phyloP scores from a whole-genome alignment of 2,888 invertebrate genomes.

The Dendrolimus houi region DNA sequence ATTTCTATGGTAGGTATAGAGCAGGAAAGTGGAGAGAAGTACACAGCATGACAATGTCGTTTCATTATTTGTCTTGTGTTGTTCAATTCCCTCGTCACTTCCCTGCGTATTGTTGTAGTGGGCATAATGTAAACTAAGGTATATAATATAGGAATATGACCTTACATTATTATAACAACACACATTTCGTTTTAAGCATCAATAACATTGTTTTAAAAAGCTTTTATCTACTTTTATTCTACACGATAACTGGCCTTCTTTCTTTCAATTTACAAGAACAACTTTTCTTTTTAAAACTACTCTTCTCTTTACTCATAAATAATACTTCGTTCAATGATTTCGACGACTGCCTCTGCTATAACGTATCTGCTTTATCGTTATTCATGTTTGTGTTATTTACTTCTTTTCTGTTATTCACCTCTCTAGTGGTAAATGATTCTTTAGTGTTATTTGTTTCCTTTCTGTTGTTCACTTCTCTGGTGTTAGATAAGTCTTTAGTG shows the following conservation, averaged over 20 bases:
- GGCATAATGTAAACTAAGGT: too few relatives aligned
- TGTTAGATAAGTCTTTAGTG: background rate
- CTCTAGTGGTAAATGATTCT: background rate
- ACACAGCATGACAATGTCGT: too few relatives aligned
- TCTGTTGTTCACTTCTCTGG: background rate
- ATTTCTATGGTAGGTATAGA: too few relatives aligned
- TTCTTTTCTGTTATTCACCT: background rate
- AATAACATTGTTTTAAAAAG: background rate
- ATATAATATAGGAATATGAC: too few relatives aligned
- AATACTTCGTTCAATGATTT: conserved; percentile 49
- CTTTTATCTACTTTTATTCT: conserved; percentile 3
- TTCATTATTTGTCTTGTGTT: too few relatives aligned
- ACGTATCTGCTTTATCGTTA: conserved; percentile 43
- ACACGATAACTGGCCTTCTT: conserved; percentile 59
- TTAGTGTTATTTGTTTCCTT: background rate
- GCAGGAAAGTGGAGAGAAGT: too few relatives aligned
- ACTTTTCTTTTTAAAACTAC: conserved; percentile 48
- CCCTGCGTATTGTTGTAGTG: too few relatives aligned
- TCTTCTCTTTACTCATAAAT: conserved; percentile 34
- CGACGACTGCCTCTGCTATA: conserved; percentile 63
- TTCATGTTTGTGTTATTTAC: conserved; percentile 13
- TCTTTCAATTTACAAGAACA: conserved; percentile 61
- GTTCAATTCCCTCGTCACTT: too few relatives aligned
- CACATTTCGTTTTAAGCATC: too few relatives aligned
- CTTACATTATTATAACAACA: too few relatives aligned